Evolutionary conservation across 2,113 vertebrate species (phyloP).

Genomic region (Alethe castanea): DNA sequence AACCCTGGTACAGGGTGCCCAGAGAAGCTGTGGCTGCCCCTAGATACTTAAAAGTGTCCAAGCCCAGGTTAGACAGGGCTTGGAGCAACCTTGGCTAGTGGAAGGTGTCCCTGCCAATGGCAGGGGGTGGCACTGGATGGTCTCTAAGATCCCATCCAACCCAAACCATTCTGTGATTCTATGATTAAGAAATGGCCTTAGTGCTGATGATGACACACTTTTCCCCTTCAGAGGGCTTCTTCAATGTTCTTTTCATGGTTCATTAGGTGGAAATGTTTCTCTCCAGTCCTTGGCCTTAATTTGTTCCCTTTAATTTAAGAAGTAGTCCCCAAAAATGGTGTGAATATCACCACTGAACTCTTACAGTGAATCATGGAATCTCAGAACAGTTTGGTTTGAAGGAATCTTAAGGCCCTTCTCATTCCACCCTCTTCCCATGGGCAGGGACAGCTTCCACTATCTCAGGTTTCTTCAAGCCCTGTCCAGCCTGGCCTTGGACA

Average conservation of each 20-base stretch:
- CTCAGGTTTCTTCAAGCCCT: background rate
- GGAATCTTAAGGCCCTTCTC: background rate
- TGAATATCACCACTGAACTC: background rate
- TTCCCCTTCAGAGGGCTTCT: background rate
- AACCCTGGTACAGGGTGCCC: background rate
- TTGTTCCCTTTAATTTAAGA: background rate
- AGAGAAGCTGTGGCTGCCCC: background rate
- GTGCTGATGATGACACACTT: background rate
- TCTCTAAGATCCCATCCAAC: background rate
- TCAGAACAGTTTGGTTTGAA: background rate
- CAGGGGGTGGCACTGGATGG: background rate
- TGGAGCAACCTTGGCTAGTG: fast-evolving
- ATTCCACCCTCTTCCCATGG: background rate
- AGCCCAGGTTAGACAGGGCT: background rate
- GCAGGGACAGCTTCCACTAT: background rate
- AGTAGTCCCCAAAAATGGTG: background rate
- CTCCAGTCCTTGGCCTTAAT: background rate
- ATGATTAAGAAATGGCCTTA: background rate
- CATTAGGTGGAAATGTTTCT: background rate
- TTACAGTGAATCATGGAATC: background rate
- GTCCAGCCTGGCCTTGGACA: background rate
- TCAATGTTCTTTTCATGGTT: background rate
- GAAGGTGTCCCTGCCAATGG: background rate
- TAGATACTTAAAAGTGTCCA: background rate
- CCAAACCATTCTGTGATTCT: background rate